phyloP scores from a whole-genome alignment of 92 coral and sea anemone species.

The Porites evermanni region DNA sequence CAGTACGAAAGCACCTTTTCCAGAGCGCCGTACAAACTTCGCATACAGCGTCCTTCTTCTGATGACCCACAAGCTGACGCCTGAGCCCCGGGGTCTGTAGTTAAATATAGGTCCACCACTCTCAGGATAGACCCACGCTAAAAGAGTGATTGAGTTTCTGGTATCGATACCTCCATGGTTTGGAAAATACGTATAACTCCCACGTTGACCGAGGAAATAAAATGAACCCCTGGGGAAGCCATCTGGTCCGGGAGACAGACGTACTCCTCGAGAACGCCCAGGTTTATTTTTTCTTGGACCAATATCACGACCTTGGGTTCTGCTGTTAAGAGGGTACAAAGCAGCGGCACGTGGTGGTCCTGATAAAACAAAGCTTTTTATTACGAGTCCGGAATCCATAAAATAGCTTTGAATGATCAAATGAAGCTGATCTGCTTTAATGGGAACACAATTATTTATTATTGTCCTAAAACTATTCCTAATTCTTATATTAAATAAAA shows the following conservation, averaged over 20 bases:
- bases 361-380: neutral
- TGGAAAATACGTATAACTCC: constrained; percentile 79
- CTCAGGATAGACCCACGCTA: constrained; percentile 85
- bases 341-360: constrained; percentile 80
- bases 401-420: neutral
- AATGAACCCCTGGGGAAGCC: constrained; percentile 81
- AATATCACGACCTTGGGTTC: constrained; percentile 65
- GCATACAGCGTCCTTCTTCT: constrained; percentile 66
- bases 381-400: no score
- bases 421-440: no score
- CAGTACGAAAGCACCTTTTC: constrained; percentile 40
- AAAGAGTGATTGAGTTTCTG: constrained; percentile 71
- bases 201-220: constrained; percentile 69
- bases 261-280: constrained; percentile 68
- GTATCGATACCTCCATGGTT: constrained; percentile 90
- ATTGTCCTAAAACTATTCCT: neutral
- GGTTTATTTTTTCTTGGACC: constrained; percentile 76
- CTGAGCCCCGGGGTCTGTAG: constrained; percentile 69
- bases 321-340: constrained; percentile 77
- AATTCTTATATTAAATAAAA: no score
- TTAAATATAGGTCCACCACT: constrained; percentile 82
- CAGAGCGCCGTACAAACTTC: constrained; percentile 76
- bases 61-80: constrained; percentile 77
- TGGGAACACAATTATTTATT: no score
- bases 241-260: constrained; percentile 83